phyloP scores from a whole-genome alignment of 2,888 invertebrate species.

The Polymixis flavicincta region DNA sequence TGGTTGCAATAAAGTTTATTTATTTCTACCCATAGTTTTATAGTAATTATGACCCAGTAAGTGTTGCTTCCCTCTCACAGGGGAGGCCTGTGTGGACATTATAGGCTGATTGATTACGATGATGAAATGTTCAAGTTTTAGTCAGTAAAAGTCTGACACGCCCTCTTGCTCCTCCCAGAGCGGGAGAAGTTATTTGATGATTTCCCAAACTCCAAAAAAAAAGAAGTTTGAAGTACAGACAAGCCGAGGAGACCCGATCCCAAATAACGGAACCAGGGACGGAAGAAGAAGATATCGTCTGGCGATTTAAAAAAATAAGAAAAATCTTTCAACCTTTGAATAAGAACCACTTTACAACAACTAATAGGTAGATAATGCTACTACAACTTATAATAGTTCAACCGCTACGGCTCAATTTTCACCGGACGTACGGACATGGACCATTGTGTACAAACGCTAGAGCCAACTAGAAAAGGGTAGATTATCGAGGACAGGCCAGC shows the following conservation, averaged over 20 bases:
- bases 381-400: not conserved
- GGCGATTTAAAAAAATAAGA: not conserved
- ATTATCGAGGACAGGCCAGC: constrained; percentile 18
- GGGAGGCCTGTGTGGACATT: no score
- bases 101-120: no score
- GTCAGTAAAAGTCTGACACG: no score
- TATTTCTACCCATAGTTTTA: not conserved
- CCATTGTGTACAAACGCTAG: constrained; percentile 29
- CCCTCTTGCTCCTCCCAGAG: no score
- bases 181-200: no score
- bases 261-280: no score
- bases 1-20: not conserved
- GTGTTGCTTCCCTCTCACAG: not conserved
- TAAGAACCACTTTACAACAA: not conserved
- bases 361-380: no score
- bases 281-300: not conserved
- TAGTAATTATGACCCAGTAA: not conserved
- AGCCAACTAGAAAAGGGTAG: constrained; percentile 25
- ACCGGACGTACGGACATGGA: not conserved
- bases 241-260: no score
- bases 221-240: no score
- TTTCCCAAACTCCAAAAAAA: no score
- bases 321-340: not conserved
- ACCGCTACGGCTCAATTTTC: not conserved
- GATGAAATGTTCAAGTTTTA: no score